Conservation (phyloP, 2,113 vertebrate species). For the Callipepla squamata region DNA sequence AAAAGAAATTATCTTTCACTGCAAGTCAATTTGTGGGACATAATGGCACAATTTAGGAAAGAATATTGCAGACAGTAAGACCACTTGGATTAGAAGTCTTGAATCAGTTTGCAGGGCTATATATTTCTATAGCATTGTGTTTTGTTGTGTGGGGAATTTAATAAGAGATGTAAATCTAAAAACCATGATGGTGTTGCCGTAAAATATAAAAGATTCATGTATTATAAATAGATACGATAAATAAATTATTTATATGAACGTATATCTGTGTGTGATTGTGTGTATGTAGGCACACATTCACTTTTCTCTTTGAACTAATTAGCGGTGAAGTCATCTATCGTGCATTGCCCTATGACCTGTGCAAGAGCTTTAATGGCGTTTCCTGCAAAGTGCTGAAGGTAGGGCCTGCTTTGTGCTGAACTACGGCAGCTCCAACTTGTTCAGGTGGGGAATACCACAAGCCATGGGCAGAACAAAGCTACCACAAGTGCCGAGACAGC, state of each 20-base stretch:
- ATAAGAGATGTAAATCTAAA: slow-evolving; percentile 74
- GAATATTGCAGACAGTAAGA: slow-evolving; percentile 49
- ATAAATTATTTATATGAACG: slow-evolving; percentile 75
- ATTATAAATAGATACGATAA: slow-evolving; percentile 78
- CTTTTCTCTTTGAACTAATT: slow-evolving; percentile 65
- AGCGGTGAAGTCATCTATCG: slow-evolving; percentile 41
- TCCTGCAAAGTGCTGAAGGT: slow-evolving; percentile 18
- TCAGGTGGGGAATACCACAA: slow-evolving; percentile 14
- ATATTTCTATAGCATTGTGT: background rate
- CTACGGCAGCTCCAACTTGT: background rate
- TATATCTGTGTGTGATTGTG: slow-evolving; percentile 17
- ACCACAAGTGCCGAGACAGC: background rate
- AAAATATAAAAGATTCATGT: slow-evolving; percentile 80
- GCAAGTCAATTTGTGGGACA: slow-evolving; percentile 65
- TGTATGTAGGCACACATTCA: background rate
- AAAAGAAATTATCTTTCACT: slow-evolving; percentile 61
- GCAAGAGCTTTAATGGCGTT: slow-evolving; percentile 46
- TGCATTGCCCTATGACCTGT: slow-evolving; percentile 50
- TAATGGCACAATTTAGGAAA: slow-evolving; percentile 49
- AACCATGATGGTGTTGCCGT: slow-evolving; percentile 51
- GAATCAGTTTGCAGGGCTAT: slow-evolving; percentile 36
- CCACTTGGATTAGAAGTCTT: slow-evolving; percentile 51
- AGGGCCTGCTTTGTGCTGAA: slow-evolving; percentile 39
- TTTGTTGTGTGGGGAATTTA: slow-evolving; percentile 65
- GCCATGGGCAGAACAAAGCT: background rate